phyloP scores from a whole-genome alignment of 2,888 invertebrate genomes.

The Pherbina coryleti region DNA sequence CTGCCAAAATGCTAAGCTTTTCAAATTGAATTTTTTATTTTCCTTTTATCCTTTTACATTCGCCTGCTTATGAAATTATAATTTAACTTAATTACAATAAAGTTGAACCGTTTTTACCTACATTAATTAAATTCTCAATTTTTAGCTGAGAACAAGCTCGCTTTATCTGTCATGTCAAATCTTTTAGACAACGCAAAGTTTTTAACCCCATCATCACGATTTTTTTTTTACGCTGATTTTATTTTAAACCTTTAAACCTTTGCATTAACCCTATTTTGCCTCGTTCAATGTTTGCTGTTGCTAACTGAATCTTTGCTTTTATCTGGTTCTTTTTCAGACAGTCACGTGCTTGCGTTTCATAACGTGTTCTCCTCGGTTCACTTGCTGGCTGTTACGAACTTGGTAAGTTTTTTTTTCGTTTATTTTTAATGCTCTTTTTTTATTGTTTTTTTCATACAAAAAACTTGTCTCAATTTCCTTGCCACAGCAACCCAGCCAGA shows the following conservation, averaged over 20 bases:
- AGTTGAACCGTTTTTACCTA: neutral
- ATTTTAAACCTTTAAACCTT: neutral
- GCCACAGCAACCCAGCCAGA: neutral
- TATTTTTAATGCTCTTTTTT: neutral
- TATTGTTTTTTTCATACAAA: neutral
- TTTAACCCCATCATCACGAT: neutral
- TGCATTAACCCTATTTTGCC: neutral
- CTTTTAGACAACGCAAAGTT: neutral
- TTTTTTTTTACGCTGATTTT: neutral
- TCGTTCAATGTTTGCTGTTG: neutral
- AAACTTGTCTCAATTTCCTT: neutral
- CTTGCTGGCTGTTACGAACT: neutral
- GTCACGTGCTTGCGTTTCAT: slow-evolving; percentile 26
- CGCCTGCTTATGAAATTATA: no score
- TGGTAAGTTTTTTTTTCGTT: slow-evolving; percentile 20
- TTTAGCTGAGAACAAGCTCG: no score
- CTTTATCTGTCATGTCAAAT: no score
- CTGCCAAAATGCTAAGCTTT: no score
- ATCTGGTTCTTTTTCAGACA: slow-evolving; percentile 10
- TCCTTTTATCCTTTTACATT: no score
- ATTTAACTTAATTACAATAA: no score
- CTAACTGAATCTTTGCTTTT: slow-evolving; percentile 8
- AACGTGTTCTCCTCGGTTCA: neutral
- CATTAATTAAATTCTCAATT: neutral
- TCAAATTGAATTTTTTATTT: no score